These are phyloP conservation scores for Aphaenogaster floridana DNA, from an alignment of 1,140 invertebrate species.

Conservation along the genomic window DNA sequence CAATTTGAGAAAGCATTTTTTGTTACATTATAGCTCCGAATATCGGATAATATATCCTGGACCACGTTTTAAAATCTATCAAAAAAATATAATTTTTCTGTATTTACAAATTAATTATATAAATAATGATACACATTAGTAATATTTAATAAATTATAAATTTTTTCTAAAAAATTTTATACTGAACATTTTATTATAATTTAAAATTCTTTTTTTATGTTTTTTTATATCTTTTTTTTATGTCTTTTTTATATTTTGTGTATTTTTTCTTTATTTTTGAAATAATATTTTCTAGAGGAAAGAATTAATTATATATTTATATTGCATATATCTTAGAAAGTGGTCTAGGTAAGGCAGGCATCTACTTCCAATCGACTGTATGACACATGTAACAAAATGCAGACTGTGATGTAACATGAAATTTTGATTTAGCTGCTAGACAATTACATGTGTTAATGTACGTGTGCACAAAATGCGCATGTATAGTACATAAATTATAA, in stretches of 20 bases:
- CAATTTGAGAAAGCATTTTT: constrained; percentile 39
- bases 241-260: background rate
- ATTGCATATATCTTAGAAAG: background rate
- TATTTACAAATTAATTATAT: too few relatives aligned
- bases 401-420: constrained; percentile 79
- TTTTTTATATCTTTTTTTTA: background rate
- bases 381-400: constrained; percentile 62
- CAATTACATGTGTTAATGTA: constrained; percentile 55
- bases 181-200: background rate
- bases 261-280: background rate
- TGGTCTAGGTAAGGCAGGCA: constrained; percentile 11
- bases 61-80: constrained; percentile 1
- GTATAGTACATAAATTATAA: constrained; percentile 65
- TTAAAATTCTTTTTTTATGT: background rate
- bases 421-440: constrained; percentile 73
- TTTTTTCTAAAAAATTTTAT: constrained; percentile 4
- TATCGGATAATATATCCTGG: constrained; percentile 28
- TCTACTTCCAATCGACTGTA: constrained; percentile 50
- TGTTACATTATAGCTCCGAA: constrained; percentile 25
- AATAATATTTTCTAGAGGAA: background rate
- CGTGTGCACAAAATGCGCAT: constrained; percentile 7
- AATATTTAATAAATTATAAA: background rate
- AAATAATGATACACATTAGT: background rate
- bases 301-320: background rate
- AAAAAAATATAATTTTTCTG: background rate